phyloP scores from a whole-genome alignment of 1,140 invertebrate genomes.

The Aleiodes sp. region DNA sequence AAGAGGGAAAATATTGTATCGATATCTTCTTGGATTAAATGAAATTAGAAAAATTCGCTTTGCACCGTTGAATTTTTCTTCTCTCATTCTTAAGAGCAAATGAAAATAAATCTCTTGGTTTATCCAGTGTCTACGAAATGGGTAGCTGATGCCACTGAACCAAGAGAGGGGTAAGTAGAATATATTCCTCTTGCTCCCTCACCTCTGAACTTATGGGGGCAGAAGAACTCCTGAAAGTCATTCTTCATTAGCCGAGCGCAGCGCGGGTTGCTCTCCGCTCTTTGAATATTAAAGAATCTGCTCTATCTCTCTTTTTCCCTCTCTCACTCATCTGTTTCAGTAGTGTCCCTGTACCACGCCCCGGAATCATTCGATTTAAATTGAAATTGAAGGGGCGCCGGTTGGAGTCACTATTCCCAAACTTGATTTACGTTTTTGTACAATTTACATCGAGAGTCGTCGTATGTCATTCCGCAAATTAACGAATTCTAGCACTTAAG shows the following conservation, averaged over 20 bases:
- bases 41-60: too few relatives aligned
- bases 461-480: not conserved
- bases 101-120: conserved; percentile 26
- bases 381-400: conserved; percentile 40
- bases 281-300: conserved; percentile 41
- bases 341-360: conserved; percentile 24
- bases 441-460: not conserved
- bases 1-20: too few relatives aligned
- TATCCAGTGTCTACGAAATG: not conserved
- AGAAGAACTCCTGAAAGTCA: conserved; percentile 35
- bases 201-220: not conserved
- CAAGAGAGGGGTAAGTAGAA: not conserved
- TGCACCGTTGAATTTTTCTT: not conserved
- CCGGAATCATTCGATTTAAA: conserved; percentile 44
- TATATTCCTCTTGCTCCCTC: not conserved
- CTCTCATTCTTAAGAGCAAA: not conserved
- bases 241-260: conserved; percentile 38
- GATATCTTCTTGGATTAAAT: too few relatives aligned
- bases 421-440: not conserved
- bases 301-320: not conserved
- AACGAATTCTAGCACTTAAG: not conserved
- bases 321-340: too few relatives aligned
- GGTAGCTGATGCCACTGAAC: not conserved
- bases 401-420: not conserved
- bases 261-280: conserved; percentile 20